phyloP scores from a whole-genome alignment of 2,888 invertebrate genomes.

The Bruchidius siliquastri region DNA sequence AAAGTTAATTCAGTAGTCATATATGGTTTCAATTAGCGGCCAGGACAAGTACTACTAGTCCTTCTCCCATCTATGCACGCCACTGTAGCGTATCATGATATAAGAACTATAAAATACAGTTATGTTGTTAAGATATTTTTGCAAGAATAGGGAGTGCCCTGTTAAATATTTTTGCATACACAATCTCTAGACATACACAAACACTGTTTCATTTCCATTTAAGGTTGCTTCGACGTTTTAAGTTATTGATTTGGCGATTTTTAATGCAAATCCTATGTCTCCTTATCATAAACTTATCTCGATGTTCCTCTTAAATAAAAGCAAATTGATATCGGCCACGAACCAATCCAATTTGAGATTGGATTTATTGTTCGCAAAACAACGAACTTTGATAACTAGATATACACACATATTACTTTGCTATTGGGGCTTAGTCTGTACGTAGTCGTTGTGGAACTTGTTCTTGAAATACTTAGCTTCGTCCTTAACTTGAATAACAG shows the following conservation, averaged over 20 bases:
- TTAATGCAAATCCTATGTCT: conserved; percentile 19
- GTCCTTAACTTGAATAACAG: no score
- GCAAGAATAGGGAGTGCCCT: conserved; percentile 11
- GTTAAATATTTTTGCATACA: conserved; percentile 14
- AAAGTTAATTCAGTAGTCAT: no score
- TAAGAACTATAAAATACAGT: neutral
- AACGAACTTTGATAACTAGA: neutral
- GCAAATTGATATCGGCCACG: conserved; percentile 8
- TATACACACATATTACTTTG: neutral
- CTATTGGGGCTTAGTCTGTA: no score
- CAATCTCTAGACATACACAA: conserved; percentile 5
- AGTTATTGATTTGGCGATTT: conserved; percentile 19
- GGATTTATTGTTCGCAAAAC: neutral
- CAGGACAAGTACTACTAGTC: no score
- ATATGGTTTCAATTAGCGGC: no score
- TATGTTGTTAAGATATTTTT: neutral
- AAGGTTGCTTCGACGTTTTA: conserved; percentile 10
- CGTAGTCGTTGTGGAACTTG: no score
- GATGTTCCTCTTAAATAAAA: conserved; percentile 19
- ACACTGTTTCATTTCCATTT: conserved; percentile 15
- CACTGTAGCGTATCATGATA: neutral
- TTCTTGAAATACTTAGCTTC: no score
- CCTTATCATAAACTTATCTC: conserved; percentile 18
- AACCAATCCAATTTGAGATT: neutral
- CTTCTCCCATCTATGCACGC: neutral